Base-by-base conservation (phyloP, 2,888 invertebrate genomes). In the Chymomyza caudatula region DNA sequence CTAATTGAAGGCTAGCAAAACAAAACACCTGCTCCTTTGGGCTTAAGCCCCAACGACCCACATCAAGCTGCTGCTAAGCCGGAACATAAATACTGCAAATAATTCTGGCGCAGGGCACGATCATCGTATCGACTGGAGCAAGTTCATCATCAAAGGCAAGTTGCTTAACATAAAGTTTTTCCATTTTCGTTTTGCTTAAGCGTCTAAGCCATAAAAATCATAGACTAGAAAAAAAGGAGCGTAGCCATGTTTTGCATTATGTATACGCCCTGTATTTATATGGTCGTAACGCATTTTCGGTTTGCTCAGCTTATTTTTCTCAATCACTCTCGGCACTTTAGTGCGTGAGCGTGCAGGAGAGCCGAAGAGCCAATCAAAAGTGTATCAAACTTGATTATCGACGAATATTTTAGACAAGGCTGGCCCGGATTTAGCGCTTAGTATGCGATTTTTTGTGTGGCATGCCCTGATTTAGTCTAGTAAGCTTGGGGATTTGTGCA, bases 371-470 rank as follows among this genome's bases (percentile, higher is more conserved):
- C 53, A 15, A 51, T 17, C 51, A 59, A 70, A 71, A 63, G 63
- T 77, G 80, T 77, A 80, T 83, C 83, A 79, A 79, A 80, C 78
- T 80, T 83, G 80, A 83, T 80, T 80, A 80, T 83, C 83, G 69
- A 73, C 61, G 74, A 83, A 83, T 76, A 80, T 72, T 77, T 81
- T 80, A 67, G 23, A 53, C 53, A 53, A 13, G 53, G 53, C 25
- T 54, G 65, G 67, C 70, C 20, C 62, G 72, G 69, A 75, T 71
- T 78, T 20, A 13, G 23, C 51, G 53, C 53, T 23, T 53, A 23
- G 74, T 69, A 74, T 69, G 19, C 66, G 69, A 71, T 79, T 76
- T 62, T 69, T 69, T 59, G 63, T 74, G 78, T 67, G 83, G 80
- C 74, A 74, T 83, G 60, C 68, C 69, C 76, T 73, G 83, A 79